These are phyloP conservation scores for Limulus polyphemus DNA, from an alignment of 2,888 invertebrate species.

Conservation along the genomic window DNA sequence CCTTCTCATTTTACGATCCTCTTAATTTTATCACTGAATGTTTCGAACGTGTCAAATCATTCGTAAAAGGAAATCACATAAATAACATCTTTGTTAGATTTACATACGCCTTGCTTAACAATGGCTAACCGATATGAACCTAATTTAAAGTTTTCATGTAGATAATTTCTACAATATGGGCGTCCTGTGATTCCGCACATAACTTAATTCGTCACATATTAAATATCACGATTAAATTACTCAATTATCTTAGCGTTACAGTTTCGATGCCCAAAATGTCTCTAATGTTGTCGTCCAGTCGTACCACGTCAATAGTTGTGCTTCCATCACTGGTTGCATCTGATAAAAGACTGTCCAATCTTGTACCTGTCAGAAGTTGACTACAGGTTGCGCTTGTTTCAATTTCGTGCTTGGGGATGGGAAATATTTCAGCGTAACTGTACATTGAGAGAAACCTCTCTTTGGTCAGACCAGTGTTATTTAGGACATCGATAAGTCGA, in stretches of 20 bases:
- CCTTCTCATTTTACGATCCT: too few relatives aligned
- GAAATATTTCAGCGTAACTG: slow-evolving; percentile 18
- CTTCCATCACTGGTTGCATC: slow-evolving; percentile 1
- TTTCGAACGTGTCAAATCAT: too few relatives aligned
- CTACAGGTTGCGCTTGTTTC: slow-evolving; percentile 22
- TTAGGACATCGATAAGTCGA: slow-evolving; percentile 25
- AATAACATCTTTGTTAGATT: too few relatives aligned
- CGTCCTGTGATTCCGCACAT: too few relatives aligned
- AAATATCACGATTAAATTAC: too few relatives aligned
- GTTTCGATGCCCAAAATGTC: slow-evolving; percentile 69
- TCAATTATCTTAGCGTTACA: slow-evolving; percentile 35
- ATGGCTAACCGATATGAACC: too few relatives aligned
- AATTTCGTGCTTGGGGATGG: slow-evolving; percentile 21
- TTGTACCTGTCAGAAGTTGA: slow-evolving; percentile 17
- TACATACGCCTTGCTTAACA: too few relatives aligned
- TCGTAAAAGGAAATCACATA: too few relatives aligned
- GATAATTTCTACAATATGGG: too few relatives aligned
- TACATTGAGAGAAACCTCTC: slow-evolving; percentile 19
- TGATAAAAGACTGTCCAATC: slow-evolving; percentile 4
- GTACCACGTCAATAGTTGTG: slow-evolving; percentile 43
- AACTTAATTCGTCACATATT: too few relatives aligned
- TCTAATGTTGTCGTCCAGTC: slow-evolving; percentile 69
- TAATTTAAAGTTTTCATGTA: too few relatives aligned
- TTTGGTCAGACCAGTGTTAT: slow-evolving; percentile 21
- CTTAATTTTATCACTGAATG: too few relatives aligned